Conservation (phyloP, 1,140 invertebrate genomes). For the Agrypnia vestita region DNA sequence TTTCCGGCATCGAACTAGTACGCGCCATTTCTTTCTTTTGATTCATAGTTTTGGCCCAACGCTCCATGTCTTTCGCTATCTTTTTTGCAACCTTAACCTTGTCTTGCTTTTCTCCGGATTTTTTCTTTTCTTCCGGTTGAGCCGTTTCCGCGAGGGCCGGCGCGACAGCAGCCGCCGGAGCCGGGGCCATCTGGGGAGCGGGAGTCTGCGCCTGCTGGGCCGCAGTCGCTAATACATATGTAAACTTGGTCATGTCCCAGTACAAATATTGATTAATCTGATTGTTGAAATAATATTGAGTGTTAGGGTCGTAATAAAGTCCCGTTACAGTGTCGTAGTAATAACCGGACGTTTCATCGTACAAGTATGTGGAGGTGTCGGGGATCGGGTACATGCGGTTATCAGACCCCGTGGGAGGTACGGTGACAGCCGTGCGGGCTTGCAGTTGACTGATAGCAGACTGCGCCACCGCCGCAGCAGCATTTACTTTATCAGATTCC, state of each 20-base stretch:
- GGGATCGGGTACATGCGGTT: constrained; percentile 76
- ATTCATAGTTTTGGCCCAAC: constrained; percentile 97
- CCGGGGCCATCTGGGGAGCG: constrained; percentile 59
- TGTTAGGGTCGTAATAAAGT: constrained; percentile 96
- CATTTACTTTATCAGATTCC: constrained; percentile 77
- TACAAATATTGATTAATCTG: constrained; percentile 94
- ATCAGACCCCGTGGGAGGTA: constrained; percentile 70
- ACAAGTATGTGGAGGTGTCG: constrained; percentile 93
- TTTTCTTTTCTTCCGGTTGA: constrained; percentile 68
- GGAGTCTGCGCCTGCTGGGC: constrained; percentile 68
- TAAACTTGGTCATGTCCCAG: constrained; percentile 90
- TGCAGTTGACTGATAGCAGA: constrained; percentile 89
- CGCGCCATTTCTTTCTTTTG: constrained; percentile 94
- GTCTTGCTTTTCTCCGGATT: constrained; percentile 83
- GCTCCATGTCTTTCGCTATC: constrained; percentile 97
- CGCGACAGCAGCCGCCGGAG: constrained; percentile 63
- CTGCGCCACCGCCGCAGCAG: constrained; percentile 91
- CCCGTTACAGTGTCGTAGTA: constrained; percentile 96
- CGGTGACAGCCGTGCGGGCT: constrained; percentile 72
- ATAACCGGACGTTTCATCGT: constrained; percentile 96
- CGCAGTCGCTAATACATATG: constrained; percentile 84
- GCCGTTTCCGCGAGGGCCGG: constrained; percentile 60
- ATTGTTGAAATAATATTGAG: constrained; percentile 95
- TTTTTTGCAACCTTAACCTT: constrained; percentile 98
- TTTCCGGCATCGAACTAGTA: constrained; percentile 76